Base-by-base conservation (phyloP, 1,140 invertebrate species). In the Platyura marginata region DNA sequence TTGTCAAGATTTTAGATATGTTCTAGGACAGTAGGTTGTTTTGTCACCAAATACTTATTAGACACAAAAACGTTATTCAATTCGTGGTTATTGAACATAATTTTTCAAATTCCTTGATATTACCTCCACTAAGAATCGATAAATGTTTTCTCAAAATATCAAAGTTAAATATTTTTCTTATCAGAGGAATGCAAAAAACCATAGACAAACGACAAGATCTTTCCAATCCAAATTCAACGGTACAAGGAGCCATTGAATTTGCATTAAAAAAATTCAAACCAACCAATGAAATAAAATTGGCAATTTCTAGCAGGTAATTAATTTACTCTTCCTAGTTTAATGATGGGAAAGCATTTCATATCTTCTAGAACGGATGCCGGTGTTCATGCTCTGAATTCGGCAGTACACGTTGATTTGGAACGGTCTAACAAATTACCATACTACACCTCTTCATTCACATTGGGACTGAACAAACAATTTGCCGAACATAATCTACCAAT, bases 321-420 rank as follows among this genome's bases (percentile, higher is more conserved):
- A 6, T 23, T 42, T 40, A 38, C 44, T 39, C 39, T 18, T 42
- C 21, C 6, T 40, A 40, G 21, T 5, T 41, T 35, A 21, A 43
- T 22, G 47, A 43, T 6, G 4, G 46, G 19, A 18, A 38, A 36
- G 22, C n/a, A 41, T 21, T 21, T n/a, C 18, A 40, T 44, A 29
- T 42, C 49, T 54, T 60, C 46, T 50, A 81, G 78, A 49, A 82
- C 79, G 60, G 79, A 82, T 69, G 59, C 68, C 9, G 79, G 78
- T 43, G 79, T 82, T 4, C 78, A 81, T 62, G 77, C 76, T 2
- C 50, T 81, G 11, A 66, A 67, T 48, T 59, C 68, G 13, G 67
- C 68, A n/a, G 70, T 70, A 22, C 77, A 81, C 48, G 65, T 78
- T 44, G 75, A 80, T 46, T 46, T 82, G 44, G 49, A 65, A 18